A percentile compares a stretch with the other conserved stretches of the same genome.
Evolutionary conservation across 2,797 vertebrate species (phyloP).

Genomic region (Anisognathus igniventris): DNA sequence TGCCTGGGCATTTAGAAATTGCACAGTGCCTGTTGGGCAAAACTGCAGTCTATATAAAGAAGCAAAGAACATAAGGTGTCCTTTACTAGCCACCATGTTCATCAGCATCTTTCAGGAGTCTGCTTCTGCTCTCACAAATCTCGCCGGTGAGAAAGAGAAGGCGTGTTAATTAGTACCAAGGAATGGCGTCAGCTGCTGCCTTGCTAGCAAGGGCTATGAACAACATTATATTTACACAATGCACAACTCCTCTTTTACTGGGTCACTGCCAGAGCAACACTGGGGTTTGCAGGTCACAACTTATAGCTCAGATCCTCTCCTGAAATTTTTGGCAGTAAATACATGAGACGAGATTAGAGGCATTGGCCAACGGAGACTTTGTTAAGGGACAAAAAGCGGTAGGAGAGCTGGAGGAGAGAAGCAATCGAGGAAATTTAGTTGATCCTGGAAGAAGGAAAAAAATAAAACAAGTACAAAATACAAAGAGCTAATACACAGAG

Average conservation of each 20-base stretch:
- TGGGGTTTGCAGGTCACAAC: background rate
- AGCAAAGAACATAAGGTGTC: conserved; percentile 16
- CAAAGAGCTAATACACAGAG: background rate
- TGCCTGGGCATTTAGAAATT: background rate
- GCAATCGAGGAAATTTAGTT: background rate
- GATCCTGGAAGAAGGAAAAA: background rate
- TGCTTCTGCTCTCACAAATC: background rate
- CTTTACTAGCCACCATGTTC: conserved; percentile 17
- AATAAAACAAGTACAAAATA: background rate
- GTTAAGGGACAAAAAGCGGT: background rate
- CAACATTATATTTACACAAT: background rate
- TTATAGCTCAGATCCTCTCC: background rate
- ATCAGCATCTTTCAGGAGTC: background rate
- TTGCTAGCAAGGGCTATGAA: background rate
- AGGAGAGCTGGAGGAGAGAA: background rate
- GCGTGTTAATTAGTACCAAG: background rate
- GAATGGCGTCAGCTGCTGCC: background rate
- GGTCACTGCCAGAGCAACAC: background rate
- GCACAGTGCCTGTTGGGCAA: background rate
- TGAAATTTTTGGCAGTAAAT: background rate
- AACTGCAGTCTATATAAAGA: conserved; percentile 16
- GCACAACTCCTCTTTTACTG: background rate
- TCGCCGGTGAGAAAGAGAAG: background rate
- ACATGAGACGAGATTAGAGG: background rate
- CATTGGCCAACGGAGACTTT: background rate